phyloP scores from a whole-genome alignment of 2,797 vertebrate genomes.

The Naso thynnoides region DNA sequence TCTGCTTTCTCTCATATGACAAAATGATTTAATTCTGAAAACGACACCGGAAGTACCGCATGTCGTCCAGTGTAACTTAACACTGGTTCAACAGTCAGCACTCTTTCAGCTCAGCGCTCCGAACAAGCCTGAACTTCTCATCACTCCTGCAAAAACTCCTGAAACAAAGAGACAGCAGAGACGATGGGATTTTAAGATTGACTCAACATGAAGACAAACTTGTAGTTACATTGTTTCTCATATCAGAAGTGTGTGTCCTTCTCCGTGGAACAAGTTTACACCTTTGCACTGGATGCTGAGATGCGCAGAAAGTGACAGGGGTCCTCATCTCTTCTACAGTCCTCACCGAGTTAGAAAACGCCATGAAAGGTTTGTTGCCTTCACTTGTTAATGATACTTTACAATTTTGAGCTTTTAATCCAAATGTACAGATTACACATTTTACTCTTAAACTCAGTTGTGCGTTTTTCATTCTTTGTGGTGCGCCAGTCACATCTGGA shows the following conservation, averaged over 20 bases:
- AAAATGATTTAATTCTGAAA: constrained; percentile 51
- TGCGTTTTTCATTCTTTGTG: constrained; percentile 24
- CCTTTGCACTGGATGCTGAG: constrained; percentile 74
- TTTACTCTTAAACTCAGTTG: neutral
- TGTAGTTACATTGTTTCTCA: constrained; percentile 3
- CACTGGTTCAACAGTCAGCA: neutral
- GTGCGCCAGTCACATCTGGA: constrained; percentile 87
- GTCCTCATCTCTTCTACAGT: constrained; percentile 76
- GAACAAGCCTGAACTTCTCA: constrained; percentile 50
- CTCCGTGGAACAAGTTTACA: constrained; percentile 39
- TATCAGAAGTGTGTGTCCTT: neutral
- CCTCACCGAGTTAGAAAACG: constrained; percentile 74
- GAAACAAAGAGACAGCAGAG: constrained; percentile 22
- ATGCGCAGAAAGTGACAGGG: constrained; percentile 80
- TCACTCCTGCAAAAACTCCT: constrained; percentile 28
- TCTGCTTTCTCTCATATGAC: neutral
- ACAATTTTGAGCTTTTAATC: neutral
- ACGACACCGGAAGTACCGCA: constrained; percentile 8
- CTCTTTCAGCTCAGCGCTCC: constrained; percentile 28
- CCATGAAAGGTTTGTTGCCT: constrained; percentile 82
- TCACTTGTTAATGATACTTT: neutral
- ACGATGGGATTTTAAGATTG: constrained; percentile 76
- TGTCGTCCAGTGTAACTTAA: constrained; percentile 18
- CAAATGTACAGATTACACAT: neutral
- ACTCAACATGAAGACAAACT: constrained; percentile 44